These are phyloP conservation scores for Asobara japonica DNA, from an alignment of 1,140 invertebrate species.

Conservation along the genomic window DNA sequence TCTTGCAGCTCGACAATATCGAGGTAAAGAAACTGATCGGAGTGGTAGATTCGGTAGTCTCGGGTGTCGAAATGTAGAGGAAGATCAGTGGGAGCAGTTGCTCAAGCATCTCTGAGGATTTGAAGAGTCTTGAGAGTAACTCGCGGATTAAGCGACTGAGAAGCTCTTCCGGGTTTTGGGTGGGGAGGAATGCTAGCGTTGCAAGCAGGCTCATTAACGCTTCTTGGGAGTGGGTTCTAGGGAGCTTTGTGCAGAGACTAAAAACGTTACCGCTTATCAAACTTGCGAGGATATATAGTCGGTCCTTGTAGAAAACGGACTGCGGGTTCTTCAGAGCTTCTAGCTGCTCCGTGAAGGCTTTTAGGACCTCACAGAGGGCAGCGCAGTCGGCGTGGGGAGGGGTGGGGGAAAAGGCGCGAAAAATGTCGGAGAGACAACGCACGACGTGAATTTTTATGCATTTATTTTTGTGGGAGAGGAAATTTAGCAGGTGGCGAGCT, in stretches of 20 bases:
- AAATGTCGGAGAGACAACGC: neutral
- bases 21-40: neutral
- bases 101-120: neutral
- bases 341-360: neutral
- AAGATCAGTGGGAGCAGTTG: neutral
- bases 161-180: neutral
- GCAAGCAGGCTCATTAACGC: neutral
- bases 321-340: neutral
- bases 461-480: neutral
- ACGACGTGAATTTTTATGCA: neutral
- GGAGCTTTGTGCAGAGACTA: neutral
- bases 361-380: neutral
- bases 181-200: neutral
- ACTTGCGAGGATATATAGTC: neutral
- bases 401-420: neutral
- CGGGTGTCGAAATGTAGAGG: neutral
- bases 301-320: neutral
- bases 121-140: neutral
- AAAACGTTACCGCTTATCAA: neutral
- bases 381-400: neutral
- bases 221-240: neutral
- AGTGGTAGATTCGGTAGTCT: neutral
- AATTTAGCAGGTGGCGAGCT: neutral
- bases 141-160: neutral
- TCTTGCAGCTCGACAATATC: neutral